Evolutionary conservation across 2,113 vertebrate species (phyloP).

Genomic region (Spermophilus dauricus): DNA sequence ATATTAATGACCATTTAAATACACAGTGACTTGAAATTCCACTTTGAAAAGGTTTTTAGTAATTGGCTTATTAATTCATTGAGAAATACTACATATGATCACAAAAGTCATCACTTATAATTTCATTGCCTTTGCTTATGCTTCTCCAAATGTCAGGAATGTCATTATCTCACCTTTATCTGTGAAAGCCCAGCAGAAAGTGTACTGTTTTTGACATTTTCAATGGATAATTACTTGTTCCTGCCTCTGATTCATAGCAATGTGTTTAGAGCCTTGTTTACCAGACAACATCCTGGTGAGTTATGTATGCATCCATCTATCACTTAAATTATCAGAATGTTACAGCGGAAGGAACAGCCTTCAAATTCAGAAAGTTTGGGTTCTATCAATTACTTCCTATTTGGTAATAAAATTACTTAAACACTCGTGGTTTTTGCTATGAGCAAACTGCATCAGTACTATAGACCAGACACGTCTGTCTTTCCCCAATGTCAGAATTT

Average conservation of each 20-base stretch:
- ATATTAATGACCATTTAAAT: not conserved
- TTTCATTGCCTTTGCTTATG: not conserved
- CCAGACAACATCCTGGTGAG: not conserved
- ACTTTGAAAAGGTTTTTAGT: not conserved
- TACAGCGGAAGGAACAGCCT: not conserved
- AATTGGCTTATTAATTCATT: not conserved
- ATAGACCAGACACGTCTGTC: not conserved
- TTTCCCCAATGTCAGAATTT: not conserved
- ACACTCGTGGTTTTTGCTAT: not conserved
- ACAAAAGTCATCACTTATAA: not conserved
- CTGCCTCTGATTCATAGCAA: not conserved
- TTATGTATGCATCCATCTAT: not conserved
- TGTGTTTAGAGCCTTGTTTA: not conserved
- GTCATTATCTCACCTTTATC: not conserved
- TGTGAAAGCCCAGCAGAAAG: not conserved
- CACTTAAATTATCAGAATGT: not conserved
- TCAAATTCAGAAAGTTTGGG: not conserved
- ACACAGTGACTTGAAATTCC: not conserved
- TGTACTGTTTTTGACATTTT: not conserved
- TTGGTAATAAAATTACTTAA: not conserved
- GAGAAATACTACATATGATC: not conserved
- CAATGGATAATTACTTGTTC: not conserved
- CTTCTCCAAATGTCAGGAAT: not conserved
- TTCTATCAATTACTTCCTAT: not conserved
- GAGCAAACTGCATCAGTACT: not conserved